Evolutionary conservation across 2,888 invertebrate species (phyloP), one percentile per base, ranked within the genome.

Genomic region (Halictus ligatus): DNA sequence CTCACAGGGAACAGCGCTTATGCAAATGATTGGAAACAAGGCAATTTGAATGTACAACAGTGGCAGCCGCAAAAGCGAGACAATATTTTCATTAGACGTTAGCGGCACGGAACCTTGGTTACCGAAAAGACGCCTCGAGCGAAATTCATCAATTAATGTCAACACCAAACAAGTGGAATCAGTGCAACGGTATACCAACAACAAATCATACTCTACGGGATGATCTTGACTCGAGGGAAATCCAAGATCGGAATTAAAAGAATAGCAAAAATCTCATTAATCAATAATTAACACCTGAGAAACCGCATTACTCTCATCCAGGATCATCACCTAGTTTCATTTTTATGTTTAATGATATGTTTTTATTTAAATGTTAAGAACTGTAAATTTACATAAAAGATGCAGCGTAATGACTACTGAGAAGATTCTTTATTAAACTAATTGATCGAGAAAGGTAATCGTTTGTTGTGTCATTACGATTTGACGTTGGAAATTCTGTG

Each of bases 11-110:
- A n/a, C 50, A 21, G 25, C 54, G 69, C 74, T 60, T 74, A 89
- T 88, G 84, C 82, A 86, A 82, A 86, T 89, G 78, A 84, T 86
- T 83, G 86, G 84, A 69, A 81, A 79, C 77, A 79, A 81, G 81
- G 82, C 78, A 89, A 89, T 89, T 89, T 81, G 80, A 89, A 81
- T 67, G 88, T 84, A 83, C 81, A 85, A 88, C 78, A 75, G 40
- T n/a, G 48, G 29, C 29, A 40, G 6, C 72, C 35, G 0, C 75
- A 81, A 60, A 78, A 86, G 58, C 58, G 76, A 67, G 69, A 86
- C 78, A 89, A 83, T 82, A 86, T 77, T 84, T 84, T 82, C 79
- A 76, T 81, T 78, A 29, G 29, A 64, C 64, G 64, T 64, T 64
- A 64, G 83, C 77, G 58, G 78, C 64, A 72, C 80, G 25, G 79